A percentile compares a stretch with the other conserved stretches of the same genome.
These are phyloP conservation scores for Zalophus californianus DNA, from an alignment of 2,797 vertebrate genomes.

Conservation along the genomic window DNA sequence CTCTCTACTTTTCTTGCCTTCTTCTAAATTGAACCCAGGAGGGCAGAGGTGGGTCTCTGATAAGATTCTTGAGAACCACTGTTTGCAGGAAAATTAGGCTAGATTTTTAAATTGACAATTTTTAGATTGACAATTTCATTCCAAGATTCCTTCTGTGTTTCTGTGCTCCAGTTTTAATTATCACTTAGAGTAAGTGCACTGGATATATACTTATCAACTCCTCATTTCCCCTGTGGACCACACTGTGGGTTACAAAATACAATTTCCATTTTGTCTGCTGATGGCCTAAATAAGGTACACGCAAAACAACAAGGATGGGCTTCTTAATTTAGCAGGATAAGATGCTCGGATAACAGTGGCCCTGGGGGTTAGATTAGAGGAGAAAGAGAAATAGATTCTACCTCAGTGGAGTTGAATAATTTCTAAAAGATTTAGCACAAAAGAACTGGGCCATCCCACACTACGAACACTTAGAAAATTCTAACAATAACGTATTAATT, in stretches of 20 bases:
- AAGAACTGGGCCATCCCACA: conserved; percentile 68
- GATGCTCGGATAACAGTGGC: conserved; percentile 76
- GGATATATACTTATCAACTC: conserved; percentile 87
- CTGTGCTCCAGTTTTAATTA: conserved; percentile 92
- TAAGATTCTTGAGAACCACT: conserved; percentile 85
- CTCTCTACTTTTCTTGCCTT: conserved; percentile 84
- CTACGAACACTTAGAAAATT: conserved; percentile 46
- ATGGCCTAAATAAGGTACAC: conserved; percentile 87
- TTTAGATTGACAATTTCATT: conserved; percentile 91
- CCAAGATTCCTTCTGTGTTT: conserved; percentile 88
- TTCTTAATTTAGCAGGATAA: conserved; percentile 81
- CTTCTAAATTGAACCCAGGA: conserved; percentile 90
- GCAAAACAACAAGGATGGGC: conserved; percentile 81
- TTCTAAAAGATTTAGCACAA: conserved; percentile 83
- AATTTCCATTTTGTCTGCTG: conserved; percentile 89
- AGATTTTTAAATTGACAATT: conserved; percentile 89
- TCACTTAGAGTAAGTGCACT: conserved; percentile 90
- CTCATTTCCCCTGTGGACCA: conserved; percentile 91
- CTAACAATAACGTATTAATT: conserved; percentile 65
- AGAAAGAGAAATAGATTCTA: conserved; percentile 83
- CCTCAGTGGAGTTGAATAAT: conserved; percentile 78
- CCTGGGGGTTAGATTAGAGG: conserved; percentile 80
- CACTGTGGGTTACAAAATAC: conserved; percentile 87
- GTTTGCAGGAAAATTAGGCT: conserved; percentile 88
- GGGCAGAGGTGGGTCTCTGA: conserved; percentile 87